Conservation (phyloP, 1,140 invertebrate genomes). For the Tetramorium parvispinum region DNA sequence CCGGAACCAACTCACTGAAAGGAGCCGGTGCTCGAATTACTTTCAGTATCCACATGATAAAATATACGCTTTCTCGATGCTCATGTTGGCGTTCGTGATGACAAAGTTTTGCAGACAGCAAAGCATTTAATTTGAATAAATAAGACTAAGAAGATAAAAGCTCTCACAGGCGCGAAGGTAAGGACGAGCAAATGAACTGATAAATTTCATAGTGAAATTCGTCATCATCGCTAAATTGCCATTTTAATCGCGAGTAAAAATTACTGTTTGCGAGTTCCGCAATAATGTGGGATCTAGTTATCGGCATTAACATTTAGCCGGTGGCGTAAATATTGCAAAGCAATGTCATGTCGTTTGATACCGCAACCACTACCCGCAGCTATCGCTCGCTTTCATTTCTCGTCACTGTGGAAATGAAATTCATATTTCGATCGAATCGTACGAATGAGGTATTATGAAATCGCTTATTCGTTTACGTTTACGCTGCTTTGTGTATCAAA, state of each 20-base stretch:
- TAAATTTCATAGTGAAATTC: not conserved
- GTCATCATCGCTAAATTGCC: not conserved
- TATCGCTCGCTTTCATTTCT: constrained; percentile 16
- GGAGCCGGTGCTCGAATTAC: constrained; percentile 20
- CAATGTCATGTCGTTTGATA: constrained; percentile 42
- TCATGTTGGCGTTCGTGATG: not conserved
- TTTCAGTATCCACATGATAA: constrained; percentile 32
- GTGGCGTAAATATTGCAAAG: constrained; percentile 41
- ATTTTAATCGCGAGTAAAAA: constrained; percentile 3
- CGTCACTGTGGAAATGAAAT: constrained; percentile 34
- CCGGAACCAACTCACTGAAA: constrained; percentile 1
- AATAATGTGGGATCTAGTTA: not conserved
- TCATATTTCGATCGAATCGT: not conserved
- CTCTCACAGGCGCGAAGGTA: not conserved
- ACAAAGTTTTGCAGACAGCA: constrained; percentile 22
- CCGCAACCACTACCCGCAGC: not conserved
- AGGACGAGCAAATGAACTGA: not conserved
- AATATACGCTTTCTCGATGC: constrained; percentile 5
- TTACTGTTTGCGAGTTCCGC: not conserved
- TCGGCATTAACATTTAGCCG: constrained; percentile 7
- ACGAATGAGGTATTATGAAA: not conserved
- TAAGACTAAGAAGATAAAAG: constrained; percentile 20
- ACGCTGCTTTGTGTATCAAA: not conserved
- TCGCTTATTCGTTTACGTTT: not conserved
- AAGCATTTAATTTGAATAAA: constrained; percentile 63